Evolutionary conservation across 2,797 vertebrate species (phyloP).

Genomic region (Chaetophractus vellerosus): DNA sequence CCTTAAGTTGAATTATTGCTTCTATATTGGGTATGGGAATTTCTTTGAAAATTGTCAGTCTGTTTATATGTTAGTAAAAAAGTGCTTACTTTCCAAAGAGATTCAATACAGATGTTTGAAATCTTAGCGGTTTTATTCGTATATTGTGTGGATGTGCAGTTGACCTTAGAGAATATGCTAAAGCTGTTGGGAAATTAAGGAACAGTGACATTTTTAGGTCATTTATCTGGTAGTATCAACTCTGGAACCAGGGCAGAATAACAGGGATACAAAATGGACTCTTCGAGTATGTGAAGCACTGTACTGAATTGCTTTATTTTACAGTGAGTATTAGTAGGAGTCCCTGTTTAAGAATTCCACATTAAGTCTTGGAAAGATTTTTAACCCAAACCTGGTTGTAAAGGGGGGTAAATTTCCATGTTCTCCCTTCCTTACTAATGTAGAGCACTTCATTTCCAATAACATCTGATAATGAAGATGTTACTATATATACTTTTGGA

Average conservation of each 20-base stretch:
- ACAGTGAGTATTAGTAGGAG: not conserved
- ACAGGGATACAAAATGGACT: not conserved
- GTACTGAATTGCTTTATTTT: not conserved
- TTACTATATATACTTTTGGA: not conserved
- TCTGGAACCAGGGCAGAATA: not conserved
- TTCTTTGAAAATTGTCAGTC: slow-evolving; percentile 2
- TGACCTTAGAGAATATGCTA: not conserved
- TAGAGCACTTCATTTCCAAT: not conserved
- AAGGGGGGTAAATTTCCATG: not conserved
- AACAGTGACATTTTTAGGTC: not conserved
- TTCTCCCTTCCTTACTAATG: not conserved
- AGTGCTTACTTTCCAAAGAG: not conserved
- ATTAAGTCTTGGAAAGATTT: not conserved
- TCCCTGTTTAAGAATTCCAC: not conserved
- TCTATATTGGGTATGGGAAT: not conserved
- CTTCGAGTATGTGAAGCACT: not conserved
- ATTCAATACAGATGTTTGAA: not conserved
- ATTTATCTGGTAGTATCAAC: not conserved
- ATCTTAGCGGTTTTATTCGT: not conserved
- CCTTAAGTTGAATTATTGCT: not conserved
- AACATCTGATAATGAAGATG: slow-evolving; percentile 2
- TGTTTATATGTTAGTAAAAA: slow-evolving; percentile 32
- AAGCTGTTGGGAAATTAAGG: not conserved
- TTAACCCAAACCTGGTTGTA: not conserved
- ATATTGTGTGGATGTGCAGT: not conserved